These are phyloP conservation scores for Donacobius atricapilla DNA, from an alignment of 2,113 vertebrate species.

Conservation along the genomic window DNA sequence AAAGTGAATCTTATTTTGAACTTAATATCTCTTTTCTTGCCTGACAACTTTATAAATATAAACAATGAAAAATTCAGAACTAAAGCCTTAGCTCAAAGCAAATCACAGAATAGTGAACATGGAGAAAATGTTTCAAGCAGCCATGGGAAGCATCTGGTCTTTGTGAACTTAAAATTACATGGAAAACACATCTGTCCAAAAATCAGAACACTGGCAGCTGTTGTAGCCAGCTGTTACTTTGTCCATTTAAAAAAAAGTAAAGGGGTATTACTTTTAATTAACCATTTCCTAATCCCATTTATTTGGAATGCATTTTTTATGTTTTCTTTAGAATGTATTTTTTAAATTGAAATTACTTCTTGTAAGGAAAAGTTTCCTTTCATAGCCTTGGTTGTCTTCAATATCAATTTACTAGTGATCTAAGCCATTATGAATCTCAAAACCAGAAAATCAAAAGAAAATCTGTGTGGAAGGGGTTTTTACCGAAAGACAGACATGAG, in stretches of 20 bases:
- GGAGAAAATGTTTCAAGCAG: background rate
- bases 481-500: background rate
- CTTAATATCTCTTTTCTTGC: background rate
- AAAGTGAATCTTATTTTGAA: background rate
- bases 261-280: background rate
- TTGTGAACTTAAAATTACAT: background rate
- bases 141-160: background rate
- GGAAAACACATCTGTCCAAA: slow-evolving; percentile 18
- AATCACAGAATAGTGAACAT: background rate
- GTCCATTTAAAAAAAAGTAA: background rate
- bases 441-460: background rate
- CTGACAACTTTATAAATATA: background rate
- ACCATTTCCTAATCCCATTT: background rate
- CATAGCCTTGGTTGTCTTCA: background rate
- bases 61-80: background rate
- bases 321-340: background rate
- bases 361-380: background rate
- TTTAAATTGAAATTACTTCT: background rate
- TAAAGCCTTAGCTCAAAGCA: background rate
- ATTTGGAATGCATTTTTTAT: background rate
- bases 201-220: background rate
- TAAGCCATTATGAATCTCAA: background rate
- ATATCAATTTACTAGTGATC: background rate
- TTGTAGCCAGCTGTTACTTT: background rate
- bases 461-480: background rate